Base-by-base conservation (phyloP, 2,888 invertebrate species). In the Lasioglossum leucozonium region DNA sequence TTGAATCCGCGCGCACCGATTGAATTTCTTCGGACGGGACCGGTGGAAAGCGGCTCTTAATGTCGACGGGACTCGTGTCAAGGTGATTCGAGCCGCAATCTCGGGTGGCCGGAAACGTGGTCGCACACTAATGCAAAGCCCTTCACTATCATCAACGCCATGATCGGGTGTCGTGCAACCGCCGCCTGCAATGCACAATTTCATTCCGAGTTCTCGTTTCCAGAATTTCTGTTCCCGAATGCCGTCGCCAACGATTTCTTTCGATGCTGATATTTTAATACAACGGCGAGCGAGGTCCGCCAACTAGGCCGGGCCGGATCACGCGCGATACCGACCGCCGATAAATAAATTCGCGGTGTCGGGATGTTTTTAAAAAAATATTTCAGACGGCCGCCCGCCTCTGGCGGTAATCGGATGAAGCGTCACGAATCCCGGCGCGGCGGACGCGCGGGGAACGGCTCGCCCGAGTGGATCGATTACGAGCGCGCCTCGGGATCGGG, bases 41-140 rank as follows among this genome's bases (percentile, higher is more conserved):
- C 75, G 77, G 37, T 58, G 80, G 75, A 71, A 74, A 73, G 55
- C 69, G 44, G 18, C 51, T 18, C 73, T 85, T 75, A 82, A 75
- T 51, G 78, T 69, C 81, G 79, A 81, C 78, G 79, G 79, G 78
- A 69, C 82, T 77, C 67, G 83, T 89, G 87, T 88, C 89, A 88
- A 89, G 89, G 88, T 80, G 72, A 89, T 62, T 51, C 22, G 73
- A 80, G 69, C 81, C 40, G 84, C 87, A 91, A 91, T 92, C 89
- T 83, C 75, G 69, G 84, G 84, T 72, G 84, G 75, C 84, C 88
- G 91, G 90, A 92, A 91, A 85, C 88, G 86, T 87, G 67, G 11
- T 22, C 26, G 58, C 89, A 89, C 90, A 92, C 88, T 87, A 89
- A 91, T 87, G 88, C 89, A 89, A n/a, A n/a, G 86, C 88, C 89